Evolutionary conservation across 2,797 vertebrate species (phyloP).

Genomic region (Amblyraja radiata): DNA sequence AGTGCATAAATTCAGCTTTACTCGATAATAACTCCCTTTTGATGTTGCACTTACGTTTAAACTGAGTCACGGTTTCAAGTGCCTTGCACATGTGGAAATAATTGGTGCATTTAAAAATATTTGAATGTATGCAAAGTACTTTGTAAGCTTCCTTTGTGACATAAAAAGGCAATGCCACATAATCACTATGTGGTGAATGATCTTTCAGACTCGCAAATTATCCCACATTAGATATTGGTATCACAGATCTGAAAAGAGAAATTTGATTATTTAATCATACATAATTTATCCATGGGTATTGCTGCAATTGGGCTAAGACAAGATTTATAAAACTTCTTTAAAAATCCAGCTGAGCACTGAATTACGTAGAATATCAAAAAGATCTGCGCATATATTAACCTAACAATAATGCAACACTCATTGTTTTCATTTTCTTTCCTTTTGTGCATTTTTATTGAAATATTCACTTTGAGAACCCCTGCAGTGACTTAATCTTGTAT

Average conservation of each 20-base stretch:
- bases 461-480: not conserved
- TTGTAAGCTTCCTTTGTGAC: too few relatives aligned
- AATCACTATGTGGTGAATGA: not conserved
- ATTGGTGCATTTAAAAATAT: too few relatives aligned
- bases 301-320: not conserved
- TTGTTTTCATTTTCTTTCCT: not conserved
- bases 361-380: not conserved
- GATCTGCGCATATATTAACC: not conserved
- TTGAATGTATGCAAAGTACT: too few relatives aligned
- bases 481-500: not conserved
- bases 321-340: not conserved
- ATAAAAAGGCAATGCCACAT: not conserved
- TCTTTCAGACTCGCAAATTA: not conserved
- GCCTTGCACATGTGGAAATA: too few relatives aligned
- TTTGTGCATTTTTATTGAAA: not conserved
- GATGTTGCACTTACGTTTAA: too few relatives aligned
- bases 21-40: too few relatives aligned
- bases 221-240: not conserved
- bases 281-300: too few relatives aligned
- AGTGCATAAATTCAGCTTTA: not conserved
- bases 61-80: too few relatives aligned
- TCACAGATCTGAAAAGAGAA: not conserved
- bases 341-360: not conserved
- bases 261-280: not conserved
- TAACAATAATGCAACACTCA: not conserved